Percentiles rank a stretch among this genome's conserved stretches.
Evolutionary conservation across 2,888 invertebrate species (phyloP).

Genomic region (Clepsis dumicolana): DNA sequence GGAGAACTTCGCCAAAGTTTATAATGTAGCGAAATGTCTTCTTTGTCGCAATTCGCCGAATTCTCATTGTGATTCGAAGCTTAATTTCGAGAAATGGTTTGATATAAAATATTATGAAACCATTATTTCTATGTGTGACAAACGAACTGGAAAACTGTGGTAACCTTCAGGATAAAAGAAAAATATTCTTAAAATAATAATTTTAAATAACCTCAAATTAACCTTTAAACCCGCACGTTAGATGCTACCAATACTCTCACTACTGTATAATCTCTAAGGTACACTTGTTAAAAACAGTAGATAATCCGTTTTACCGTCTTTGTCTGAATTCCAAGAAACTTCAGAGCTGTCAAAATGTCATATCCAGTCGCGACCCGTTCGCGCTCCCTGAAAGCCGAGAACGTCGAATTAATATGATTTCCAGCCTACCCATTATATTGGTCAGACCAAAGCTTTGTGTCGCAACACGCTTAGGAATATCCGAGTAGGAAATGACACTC

Average conservation of each 20-base stretch:
- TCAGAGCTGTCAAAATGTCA: slow-evolving; percentile 30
- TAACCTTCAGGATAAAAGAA: background rate
- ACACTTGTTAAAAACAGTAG: slow-evolving; percentile 8
- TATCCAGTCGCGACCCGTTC: slow-evolving; percentile 18
- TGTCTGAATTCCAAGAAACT: slow-evolving; percentile 30
- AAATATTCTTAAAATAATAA: background rate
- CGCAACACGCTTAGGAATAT: slow-evolving; percentile 31
- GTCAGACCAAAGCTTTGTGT: slow-evolving; percentile 26
- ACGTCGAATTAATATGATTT: slow-evolving; percentile 24
- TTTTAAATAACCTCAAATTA: background rate
- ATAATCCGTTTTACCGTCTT: slow-evolving; percentile 24
- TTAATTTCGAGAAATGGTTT: slow-evolving; percentile 16
- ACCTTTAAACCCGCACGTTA: background rate
- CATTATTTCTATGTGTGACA: background rate
- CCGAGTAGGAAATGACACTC: slow-evolving; percentile 33
- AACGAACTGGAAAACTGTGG: background rate
- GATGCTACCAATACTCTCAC: background rate
- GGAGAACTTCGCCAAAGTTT: slow-evolving; percentile 28
- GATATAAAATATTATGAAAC: slow-evolving; percentile 1
- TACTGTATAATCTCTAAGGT: background rate
- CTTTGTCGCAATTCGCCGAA: slow-evolving; percentile 15
- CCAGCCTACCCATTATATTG: slow-evolving; percentile 33
- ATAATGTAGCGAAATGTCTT: slow-evolving; percentile 32
- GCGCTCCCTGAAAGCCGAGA: slow-evolving; percentile 13
- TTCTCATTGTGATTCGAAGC: slow-evolving; percentile 16